Base-by-base conservation (phyloP, 2,797 vertebrate genomes). In the Amphiprion clarkii region DNA sequence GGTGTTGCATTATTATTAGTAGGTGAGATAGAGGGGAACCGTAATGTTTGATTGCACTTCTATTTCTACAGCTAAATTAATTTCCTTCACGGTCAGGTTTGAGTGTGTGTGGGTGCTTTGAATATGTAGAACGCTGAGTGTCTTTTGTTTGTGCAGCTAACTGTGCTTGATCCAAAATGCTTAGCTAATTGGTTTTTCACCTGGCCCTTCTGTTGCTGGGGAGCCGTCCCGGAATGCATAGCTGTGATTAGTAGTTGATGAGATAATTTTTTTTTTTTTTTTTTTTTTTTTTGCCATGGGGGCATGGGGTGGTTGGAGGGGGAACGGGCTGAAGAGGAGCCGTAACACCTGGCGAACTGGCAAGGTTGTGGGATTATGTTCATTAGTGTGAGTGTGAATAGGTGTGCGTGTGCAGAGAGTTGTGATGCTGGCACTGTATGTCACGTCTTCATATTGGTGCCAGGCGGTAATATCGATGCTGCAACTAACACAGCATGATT, bases 171-270 rank as follows among this genome's bases (percentile, higher is more conserved):
- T 92, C 82, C 87, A 92, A 88, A 93, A 88, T 88, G 86, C 89
- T 92, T 86, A 87, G 89, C 84, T 94, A 92, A 95, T 94, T 93
- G 91, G 74, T 89, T 92, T 94, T 91, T 91, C 84, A 84, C 87
- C 78, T 78, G 39, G 84, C 66, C 90, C 90, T 89, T 93, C 88
- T 92, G 89, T 90, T 87, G 88, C 82, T 75, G 72, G 75, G 80
- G 85, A 85, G 79, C 71, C 48, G 52, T 94, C 90, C 92, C 92
- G 94, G 88, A 94, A 94, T 92, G 85, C 92, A 92, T 92, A 90
- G 85, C 92, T 89, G 86, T 92, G 90, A 94, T 94, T 93, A 94
- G 86, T 87, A 81, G 84, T 88, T 92, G 88, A 93, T 92, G 86
- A 88, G 84, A 92, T 93, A 84, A 80, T 71, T 87, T 76, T 90